A percentile compares a stretch with the other conserved stretches of the same genome.
Conservation (phyloP, 2,113 vertebrate genomes). For the Camelus dromedarius region DNA sequence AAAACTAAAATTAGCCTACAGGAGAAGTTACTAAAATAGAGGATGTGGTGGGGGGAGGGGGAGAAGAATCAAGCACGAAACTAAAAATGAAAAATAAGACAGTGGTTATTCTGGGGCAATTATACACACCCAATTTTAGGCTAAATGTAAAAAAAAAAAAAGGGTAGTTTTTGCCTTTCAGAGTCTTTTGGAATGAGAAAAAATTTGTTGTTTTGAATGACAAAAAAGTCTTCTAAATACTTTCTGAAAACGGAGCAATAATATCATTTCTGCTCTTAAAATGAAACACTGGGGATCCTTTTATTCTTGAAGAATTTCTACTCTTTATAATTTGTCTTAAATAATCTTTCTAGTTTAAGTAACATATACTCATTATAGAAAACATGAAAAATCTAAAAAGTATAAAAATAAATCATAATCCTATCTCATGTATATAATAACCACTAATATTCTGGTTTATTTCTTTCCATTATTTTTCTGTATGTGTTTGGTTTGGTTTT, state of each 20-base stretch:
- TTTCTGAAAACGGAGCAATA: not conserved
- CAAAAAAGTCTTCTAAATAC: constrained; percentile 9
- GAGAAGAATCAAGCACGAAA: not conserved
- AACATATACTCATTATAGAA: not conserved
- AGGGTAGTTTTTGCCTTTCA: not conserved
- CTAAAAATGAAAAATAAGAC: not conserved
- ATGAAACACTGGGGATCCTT: constrained; percentile 28
- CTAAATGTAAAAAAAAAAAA: not conserved
- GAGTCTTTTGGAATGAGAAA: not conserved
- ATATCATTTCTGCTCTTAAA: not conserved
- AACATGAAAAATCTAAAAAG: not conserved
- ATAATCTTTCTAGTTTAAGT: constrained; percentile 36
- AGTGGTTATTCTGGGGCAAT: not conserved
- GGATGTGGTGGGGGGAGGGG: too few species aligned
- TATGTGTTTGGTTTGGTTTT: not conserved
- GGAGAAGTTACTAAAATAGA: not conserved
- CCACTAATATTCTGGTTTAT: not conserved
- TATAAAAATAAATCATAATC: constrained; percentile 4
- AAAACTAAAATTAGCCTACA: not conserved
- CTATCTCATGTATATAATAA: not conserved
- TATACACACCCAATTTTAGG: not conserved
- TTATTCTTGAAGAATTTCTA: not conserved
- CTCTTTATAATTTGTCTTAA: constrained; percentile 40
- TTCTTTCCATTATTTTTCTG: constrained; percentile 29
- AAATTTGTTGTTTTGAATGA: not conserved